These are phyloP conservation scores for Dusona sp. DNA, from an alignment of 2,888 invertebrate genomes.

Conservation along the genomic window DNA sequence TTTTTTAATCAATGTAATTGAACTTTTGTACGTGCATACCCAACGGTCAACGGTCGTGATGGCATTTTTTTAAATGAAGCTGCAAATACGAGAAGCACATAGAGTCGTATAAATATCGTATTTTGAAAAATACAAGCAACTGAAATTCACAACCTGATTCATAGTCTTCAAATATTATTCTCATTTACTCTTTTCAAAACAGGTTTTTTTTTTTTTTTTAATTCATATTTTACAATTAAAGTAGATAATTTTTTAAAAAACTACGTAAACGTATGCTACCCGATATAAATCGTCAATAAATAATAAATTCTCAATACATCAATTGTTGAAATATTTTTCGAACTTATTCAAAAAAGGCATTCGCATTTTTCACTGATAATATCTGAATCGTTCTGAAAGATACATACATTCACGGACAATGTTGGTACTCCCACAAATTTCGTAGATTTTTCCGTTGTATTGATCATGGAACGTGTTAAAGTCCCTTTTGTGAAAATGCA, in stretches of 20 bases:
- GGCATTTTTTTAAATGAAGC: not conserved
- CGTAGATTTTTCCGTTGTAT: not conserved
- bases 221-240: no score
- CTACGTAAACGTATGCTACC: not conserved
- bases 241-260: not conserved
- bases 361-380: no score
- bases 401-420: not conserved
- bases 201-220: no score
- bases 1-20: conserved; percentile 13
- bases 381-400: not conserved
- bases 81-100: not conserved
- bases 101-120: not conserved
- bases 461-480: not conserved
- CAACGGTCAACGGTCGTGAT: not conserved
- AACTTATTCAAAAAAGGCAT: no score
- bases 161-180: no score
- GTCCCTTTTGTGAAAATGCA: not conserved
- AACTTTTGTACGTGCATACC: not conserved
- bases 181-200: no score
- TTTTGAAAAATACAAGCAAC: not conserved
- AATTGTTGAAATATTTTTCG: no score
- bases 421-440: not conserved
- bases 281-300: no score
- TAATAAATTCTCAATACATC: no score
- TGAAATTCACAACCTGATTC: not conserved